Conservation (phyloP, 2,888 invertebrate genomes). For the Melinopterus prodromus region DNA sequence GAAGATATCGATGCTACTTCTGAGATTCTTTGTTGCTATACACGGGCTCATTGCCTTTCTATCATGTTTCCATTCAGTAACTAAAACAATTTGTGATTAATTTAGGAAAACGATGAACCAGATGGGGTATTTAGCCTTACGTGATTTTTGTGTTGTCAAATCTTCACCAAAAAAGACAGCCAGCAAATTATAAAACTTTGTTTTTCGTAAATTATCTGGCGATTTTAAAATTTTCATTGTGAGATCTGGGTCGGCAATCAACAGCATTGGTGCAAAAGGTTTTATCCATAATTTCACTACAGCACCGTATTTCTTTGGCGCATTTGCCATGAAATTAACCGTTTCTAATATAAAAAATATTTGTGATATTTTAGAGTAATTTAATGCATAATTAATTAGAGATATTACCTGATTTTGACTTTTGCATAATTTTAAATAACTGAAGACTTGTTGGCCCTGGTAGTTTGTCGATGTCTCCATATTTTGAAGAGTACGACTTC, state of each 20-base stretch:
- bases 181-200: not conserved
- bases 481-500: not conserved
- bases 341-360: not conserved
- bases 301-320: not conserved
- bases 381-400: not conserved
- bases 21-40: not conserved
- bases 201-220: not conserved
- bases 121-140: not conserved
- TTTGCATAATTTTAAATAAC: not conserved
- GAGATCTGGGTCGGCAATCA: not conserved
- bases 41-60: not conserved
- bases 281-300: not conserved
- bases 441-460: not conserved
- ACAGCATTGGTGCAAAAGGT: not conserved
- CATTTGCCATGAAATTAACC: not conserved
- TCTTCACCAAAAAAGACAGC: not conserved
- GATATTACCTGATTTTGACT: conserved; percentile 4
- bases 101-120: not conserved
- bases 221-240: not conserved
- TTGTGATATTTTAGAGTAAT: not conserved
- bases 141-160: not conserved
- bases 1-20: not conserved
- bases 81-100: not conserved
- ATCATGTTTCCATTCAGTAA: not conserved
- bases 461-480: not conserved